Percentiles rank a stretch among this genome's conserved stretches.
Evolutionary conservation across 2,888 invertebrate species (phyloP).

Genomic region (Myathropa florea): DNA sequence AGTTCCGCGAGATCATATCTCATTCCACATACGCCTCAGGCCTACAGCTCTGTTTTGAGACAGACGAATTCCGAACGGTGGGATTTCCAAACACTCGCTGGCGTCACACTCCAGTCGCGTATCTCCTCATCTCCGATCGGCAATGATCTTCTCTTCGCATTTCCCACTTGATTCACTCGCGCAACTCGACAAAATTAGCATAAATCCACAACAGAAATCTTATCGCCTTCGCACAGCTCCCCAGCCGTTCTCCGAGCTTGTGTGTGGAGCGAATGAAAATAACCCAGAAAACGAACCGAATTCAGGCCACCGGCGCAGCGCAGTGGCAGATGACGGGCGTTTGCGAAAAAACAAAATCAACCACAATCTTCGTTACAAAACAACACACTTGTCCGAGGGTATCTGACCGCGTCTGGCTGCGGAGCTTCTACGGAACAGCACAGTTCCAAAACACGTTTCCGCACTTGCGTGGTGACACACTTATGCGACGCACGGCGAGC

Average conservation of each 20-base stretch:
- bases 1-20: background rate
- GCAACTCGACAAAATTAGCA: background rate
- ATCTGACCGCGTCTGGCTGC: background rate
- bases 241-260: background rate
- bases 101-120: background rate
- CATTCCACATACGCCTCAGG: background rate
- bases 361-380: conserved; percentile 13
- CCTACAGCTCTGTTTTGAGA: background rate
- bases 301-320: conserved; percentile 35
- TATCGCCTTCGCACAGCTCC: background rate
- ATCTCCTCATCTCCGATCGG: background rate
- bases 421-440: conserved; percentile 5
- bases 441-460: conserved; percentile 50
- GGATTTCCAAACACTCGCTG: background rate
- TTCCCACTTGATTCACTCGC: background rate
- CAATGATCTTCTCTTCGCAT: background rate
- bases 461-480: conserved; percentile 62
- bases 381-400: conserved; percentile 8
- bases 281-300: conserved; percentile 55
- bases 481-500: background rate
- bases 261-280: conserved; percentile 41
- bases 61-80: background rate
- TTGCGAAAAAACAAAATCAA: conserved; percentile 10
- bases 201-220: background rate
- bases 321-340: background rate